These are phyloP conservation scores for Melinaea menophilus DNA, from an alignment of 2,888 invertebrate genomes.

Conservation along the genomic window DNA sequence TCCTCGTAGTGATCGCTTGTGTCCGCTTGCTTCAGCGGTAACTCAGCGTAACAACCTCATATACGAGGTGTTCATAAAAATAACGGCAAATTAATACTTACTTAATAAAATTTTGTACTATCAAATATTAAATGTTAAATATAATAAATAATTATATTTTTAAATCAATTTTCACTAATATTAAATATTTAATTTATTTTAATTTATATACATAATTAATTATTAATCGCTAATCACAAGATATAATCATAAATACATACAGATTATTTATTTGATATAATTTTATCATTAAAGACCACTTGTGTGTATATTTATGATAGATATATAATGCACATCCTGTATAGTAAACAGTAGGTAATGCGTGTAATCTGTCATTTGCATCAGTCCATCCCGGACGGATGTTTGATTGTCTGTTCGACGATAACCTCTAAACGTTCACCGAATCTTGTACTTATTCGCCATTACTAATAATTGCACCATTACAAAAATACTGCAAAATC, in stretches of 20 bases:
- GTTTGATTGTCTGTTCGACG: conserved; percentile 28
- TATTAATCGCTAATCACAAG: not conserved
- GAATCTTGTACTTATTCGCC: not conserved
- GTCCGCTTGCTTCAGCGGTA: conserved; percentile 55
- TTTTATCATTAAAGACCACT: conserved; percentile 5
- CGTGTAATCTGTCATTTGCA: conserved; percentile 52
- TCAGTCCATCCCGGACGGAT: conserved; percentile 59
- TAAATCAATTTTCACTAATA: not conserved
- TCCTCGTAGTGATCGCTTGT: conserved; percentile 39
- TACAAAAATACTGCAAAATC: too few relatives aligned
- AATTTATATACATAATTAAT: not conserved
- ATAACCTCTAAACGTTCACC: conserved; percentile 27
- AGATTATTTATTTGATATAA: conserved; percentile 9
- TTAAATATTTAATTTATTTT: conserved; percentile 1
- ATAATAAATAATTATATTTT: not conserved
- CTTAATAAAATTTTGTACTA: not conserved
- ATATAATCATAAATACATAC: too few relatives aligned
- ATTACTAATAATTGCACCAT: too few relatives aligned
- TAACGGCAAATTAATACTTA: not conserved
- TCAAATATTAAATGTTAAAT: not conserved
- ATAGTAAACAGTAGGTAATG: conserved; percentile 29
- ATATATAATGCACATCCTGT: conserved; percentile 29
- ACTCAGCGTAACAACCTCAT: conserved; percentile 47
- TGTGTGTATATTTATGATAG: not conserved
- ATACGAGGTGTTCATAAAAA: conserved; percentile 33